phyloP scores from a whole-genome alignment of 2,888 invertebrate genomes.

The Apamea epomidion region DNA sequence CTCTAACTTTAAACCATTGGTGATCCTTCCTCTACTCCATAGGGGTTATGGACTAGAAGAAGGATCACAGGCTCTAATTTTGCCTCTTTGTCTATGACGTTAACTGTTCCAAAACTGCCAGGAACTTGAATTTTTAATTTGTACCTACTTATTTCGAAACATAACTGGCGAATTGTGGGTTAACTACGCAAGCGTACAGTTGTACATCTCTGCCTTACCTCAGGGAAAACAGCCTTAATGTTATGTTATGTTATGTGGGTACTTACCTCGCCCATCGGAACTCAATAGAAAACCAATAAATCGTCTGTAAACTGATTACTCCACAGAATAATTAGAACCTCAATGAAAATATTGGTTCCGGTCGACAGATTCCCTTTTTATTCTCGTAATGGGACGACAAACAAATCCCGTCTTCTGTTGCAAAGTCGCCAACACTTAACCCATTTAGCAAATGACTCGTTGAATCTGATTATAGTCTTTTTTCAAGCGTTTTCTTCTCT shows the following conservation, averaged over 20 bases:
- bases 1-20: too few relatives aligned
- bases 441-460: constrained; percentile 86
- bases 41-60: too few relatives aligned
- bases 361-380: constrained; percentile 25
- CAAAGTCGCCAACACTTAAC: constrained; percentile 74
- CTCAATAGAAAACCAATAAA: constrained; percentile 15
- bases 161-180: not conserved
- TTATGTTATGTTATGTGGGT: not conserved
- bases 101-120: not conserved
- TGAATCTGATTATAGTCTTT: constrained; percentile 78
- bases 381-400: constrained; percentile 51
- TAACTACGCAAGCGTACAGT: too few relatives aligned
- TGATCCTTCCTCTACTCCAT: not conserved
- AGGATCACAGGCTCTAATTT: not conserved
- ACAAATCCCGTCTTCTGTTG: constrained; percentile 65
- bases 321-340: constrained; percentile 23
- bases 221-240: not conserved
- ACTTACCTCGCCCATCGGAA: not conserved
- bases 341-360: constrained; percentile 40
- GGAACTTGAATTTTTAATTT: too few relatives aligned
- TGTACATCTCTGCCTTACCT: not conserved
- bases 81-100: not conserved
- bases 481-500: constrained; percentile 70
- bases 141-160: not conserved
- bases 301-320: constrained; percentile 11